Percentiles rank a stretch among this genome's conserved stretches.
Conservation (phyloP, 2,113 vertebrate genomes). For the Takifugu bimaculatus region DNA sequence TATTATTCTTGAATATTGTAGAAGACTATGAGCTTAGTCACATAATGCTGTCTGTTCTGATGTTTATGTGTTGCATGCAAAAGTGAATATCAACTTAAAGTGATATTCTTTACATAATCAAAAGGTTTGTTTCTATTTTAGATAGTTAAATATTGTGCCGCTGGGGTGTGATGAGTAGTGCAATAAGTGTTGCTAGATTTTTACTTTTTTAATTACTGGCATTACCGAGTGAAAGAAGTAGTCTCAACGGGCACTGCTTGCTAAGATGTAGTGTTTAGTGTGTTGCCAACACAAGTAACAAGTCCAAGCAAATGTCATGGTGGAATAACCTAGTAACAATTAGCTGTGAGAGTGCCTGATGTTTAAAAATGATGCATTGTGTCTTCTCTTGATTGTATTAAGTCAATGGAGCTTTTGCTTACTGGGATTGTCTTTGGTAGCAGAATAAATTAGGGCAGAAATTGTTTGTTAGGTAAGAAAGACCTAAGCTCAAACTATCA, state of each 20-base stretch:
- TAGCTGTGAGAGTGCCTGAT: background rate
- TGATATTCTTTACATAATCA: slow-evolving; percentile 43
- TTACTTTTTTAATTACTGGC: too few relatives aligned
- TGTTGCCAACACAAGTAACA: background rate
- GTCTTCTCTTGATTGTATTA: background rate
- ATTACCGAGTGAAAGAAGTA: too few relatives aligned
- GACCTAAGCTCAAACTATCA: too few relatives aligned
- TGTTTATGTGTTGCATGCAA: slow-evolving; percentile 65
- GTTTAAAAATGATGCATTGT: background rate
- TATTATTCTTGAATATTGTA: slow-evolving; percentile 54
- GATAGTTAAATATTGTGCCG: too few relatives aligned
- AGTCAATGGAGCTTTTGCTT: background rate
- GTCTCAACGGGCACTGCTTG: too few relatives aligned
- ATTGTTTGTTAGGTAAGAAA: background rate
- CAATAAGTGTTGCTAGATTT: too few relatives aligned
- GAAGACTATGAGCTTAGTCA: slow-evolving; percentile 41
- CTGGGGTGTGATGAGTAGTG: too few relatives aligned
- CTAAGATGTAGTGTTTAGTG: background rate
- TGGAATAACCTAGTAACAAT: background rate
- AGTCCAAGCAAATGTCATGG: background rate
- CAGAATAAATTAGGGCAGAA: background rate
- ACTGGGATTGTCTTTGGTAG: background rate
- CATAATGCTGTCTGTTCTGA: slow-evolving; percentile 45
- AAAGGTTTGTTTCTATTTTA: slow-evolving; percentile 6
- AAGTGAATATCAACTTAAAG: slow-evolving; percentile 60